phyloP scores from a whole-genome alignment of 2,113 vertebrate genomes.

The Nicator chloris region DNA sequence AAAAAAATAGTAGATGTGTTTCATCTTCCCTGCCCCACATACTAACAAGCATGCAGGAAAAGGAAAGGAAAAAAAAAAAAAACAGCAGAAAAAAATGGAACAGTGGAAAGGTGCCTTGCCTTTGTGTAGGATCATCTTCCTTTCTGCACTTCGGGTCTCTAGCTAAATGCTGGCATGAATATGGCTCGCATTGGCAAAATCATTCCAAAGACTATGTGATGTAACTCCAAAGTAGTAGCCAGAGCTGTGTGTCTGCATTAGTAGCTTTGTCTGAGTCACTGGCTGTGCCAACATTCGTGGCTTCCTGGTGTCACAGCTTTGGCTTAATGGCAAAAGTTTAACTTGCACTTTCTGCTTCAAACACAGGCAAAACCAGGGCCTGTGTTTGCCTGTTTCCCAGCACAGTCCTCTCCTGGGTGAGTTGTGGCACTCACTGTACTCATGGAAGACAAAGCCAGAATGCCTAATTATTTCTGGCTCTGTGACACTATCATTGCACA shows the following conservation, averaged over 20 bases:
- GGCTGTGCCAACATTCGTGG: neutral
- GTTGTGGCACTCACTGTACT: neutral
- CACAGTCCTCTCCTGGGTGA: neutral
- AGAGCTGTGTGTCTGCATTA: neutral
- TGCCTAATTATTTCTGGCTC: neutral
- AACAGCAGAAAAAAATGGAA: neutral
- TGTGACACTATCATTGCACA: neutral
- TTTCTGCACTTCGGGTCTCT: neutral
- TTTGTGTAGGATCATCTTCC: neutral
- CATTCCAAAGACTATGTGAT: neutral
- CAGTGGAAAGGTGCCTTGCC: neutral
- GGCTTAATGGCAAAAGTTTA: neutral
- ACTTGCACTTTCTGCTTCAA: neutral
- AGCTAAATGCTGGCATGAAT: neutral
- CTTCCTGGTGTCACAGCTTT: neutral
- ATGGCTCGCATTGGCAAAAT: neutral
- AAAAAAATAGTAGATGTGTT: neutral
- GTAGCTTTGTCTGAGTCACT: neutral
- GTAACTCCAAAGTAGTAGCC: neutral
- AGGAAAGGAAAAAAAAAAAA: accelerated
- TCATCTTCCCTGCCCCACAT: neutral
- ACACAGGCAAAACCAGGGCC: neutral
- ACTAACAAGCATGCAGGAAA: neutral
- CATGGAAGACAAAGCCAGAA: neutral
- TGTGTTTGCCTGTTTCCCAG: neutral